Percentiles rank a stretch among this genome's conserved stretches.
Evolutionary conservation across 2,888 invertebrate genomes (phyloP).

Genomic region (Crioceris asparagi): DNA sequence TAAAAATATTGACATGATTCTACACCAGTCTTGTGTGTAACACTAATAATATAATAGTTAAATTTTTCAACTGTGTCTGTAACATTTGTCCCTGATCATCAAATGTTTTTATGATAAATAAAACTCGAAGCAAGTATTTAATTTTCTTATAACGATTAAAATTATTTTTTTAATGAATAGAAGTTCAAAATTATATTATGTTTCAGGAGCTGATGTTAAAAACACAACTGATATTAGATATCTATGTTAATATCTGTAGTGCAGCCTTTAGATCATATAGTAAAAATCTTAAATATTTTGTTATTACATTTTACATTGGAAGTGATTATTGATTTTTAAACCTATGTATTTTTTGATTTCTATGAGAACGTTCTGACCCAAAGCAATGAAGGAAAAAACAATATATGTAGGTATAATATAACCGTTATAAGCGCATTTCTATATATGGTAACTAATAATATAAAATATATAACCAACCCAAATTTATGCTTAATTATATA

Average conservation of each 20-base stretch:
- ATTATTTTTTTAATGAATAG: background rate
- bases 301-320: slow-evolving; percentile 25
- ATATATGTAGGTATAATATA: slow-evolving; percentile 11
- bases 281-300: slow-evolving; percentile 29
- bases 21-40: slow-evolving; percentile 40
- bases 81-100: slow-evolving; percentile 4
- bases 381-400: slow-evolving; percentile 17
- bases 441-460: slow-evolving; percentile 34
- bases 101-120: too few relatives aligned
- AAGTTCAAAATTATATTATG: background rate
- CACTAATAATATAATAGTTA: slow-evolving; percentile 32
- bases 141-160: background rate
- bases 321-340: slow-evolving; percentile 20
- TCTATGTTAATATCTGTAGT: too few relatives aligned
- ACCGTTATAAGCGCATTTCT: slow-evolving; percentile 25
- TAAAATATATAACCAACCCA: slow-evolving; percentile 30
- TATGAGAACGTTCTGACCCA: slow-evolving; percentile 13
- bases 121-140: background rate
- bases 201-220: background rate
- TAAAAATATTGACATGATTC: slow-evolving; percentile 37
- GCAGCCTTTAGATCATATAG: slow-evolving; percentile 36
- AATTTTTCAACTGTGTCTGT: slow-evolving; percentile 16
- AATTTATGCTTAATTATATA: slow-evolving; percentile 8
- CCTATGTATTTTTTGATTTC: slow-evolving; percentile 16
- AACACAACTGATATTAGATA: background rate